These are phyloP conservation scores for Epinephelus malabaricus DNA, from an alignment of 2,797 vertebrate genomes.

Conservation along the genomic window DNA sequence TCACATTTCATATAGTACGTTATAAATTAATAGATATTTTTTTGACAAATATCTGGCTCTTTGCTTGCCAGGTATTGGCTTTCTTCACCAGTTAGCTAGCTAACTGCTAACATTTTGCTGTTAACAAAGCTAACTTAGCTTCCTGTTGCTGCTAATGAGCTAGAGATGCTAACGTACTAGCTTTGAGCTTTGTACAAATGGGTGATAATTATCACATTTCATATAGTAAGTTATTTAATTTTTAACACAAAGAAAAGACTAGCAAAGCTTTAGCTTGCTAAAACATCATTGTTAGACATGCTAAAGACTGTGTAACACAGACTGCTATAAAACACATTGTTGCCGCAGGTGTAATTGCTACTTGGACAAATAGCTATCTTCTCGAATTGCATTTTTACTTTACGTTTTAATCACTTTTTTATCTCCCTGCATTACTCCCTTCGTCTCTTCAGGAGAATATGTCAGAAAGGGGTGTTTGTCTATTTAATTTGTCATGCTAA, in stretches of 20 bases:
- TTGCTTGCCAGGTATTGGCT: too few relatives aligned
- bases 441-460: too few relatives aligned
- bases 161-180: slow-evolving; percentile 3
- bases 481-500: too few relatives aligned
- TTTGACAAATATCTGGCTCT: neutral
- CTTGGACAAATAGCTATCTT: neutral
- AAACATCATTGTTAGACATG: neutral
- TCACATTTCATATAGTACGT: neutral
- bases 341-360: slow-evolving; percentile 8
- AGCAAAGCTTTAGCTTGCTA: neutral
- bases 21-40: too few relatives aligned
- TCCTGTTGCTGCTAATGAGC: neutral
- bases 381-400: too few relatives aligned
- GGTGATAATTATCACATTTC: neutral
- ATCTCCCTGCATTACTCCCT: too few relatives aligned
- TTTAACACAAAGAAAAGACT: neutral
- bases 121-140: too few relatives aligned
- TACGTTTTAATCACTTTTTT: too few relatives aligned
- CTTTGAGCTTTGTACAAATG: neutral
- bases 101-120: neutral
- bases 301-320: neutral
- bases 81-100: neutral
- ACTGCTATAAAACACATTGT: neutral
- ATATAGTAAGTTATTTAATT: neutral
- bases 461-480: too few relatives aligned